phyloP scores from a whole-genome alignment of 2,888 invertebrate genomes.

The Kryphioiulus occultus region DNA sequence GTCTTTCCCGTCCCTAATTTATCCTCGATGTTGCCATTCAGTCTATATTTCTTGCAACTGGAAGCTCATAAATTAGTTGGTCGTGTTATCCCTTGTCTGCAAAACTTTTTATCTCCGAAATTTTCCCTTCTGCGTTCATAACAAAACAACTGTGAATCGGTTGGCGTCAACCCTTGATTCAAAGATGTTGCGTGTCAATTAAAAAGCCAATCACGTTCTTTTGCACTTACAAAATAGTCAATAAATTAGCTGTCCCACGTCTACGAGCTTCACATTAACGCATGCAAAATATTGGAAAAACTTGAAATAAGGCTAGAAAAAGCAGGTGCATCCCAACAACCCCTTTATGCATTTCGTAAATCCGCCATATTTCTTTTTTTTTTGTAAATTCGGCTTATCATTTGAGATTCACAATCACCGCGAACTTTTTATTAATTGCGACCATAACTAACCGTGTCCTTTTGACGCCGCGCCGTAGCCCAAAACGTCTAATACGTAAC shows the following conservation, averaged over 20 bases:
- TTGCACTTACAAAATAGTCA: neutral
- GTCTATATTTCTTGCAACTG: constrained; percentile 29
- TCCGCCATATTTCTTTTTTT: neutral
- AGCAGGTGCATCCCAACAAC: neutral
- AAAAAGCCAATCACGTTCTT: constrained; percentile 31
- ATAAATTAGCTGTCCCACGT: constrained; percentile 36
- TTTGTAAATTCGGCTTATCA: neutral
- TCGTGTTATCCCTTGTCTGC: constrained; percentile 37
- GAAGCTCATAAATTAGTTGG: neutral
- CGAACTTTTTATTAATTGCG: constrained; percentile 17
- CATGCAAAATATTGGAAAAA: constrained; percentile 32
- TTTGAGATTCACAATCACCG: neutral
- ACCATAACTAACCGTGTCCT: constrained; percentile 32
- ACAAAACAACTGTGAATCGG: constrained; percentile 9
- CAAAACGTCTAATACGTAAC: constrained; percentile 26
- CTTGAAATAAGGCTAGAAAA: neutral
- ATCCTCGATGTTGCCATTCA: constrained; percentile 5
- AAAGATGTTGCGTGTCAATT: constrained; percentile 35
- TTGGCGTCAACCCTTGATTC: constrained; percentile 22
- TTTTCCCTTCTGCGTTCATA: neutral
- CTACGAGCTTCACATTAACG: neutral
- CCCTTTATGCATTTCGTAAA: neutral
- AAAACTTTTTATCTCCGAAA: neutral
- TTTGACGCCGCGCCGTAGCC: constrained; percentile 10
- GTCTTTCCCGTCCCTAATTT: neutral